Base-by-base conservation (phyloP, 2,113 vertebrate genomes). In the Pantherophis guttatus region DNA sequence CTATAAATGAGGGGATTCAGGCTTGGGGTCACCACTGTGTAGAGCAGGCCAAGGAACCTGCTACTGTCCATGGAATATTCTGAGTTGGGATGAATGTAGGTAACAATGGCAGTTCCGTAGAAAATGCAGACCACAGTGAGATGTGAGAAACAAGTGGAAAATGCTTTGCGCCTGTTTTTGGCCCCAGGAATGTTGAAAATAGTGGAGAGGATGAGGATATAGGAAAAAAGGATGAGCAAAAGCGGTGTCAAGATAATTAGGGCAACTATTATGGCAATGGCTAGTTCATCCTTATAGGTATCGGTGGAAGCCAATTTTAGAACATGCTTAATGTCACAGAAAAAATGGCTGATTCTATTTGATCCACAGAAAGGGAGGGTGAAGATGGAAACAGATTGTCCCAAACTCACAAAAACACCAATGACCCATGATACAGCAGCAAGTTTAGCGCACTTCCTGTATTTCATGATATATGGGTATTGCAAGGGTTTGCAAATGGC, bases 301-400 rank as follows among this genome's bases (percentile, higher is more conserved):
- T 97, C 93, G 2, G 92, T 90, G 70, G 94, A 96, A 88, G 96
- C 93, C 70, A 96, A 87, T 86, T 94, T 95, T 8, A 97, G 62
- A 33, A 97, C 90, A 0, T 94, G 95, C 89, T 97, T n/a, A 92
- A 94, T 86, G 88, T 97, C 97, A 85, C 95, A 97, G 93, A 96
- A 96, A 88, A 96, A 97, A 58, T 96, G 95, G 53, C 95, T 93
- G 86, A 97, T 95, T 89, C 93, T 9, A 15, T 89, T 92, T 29
- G 93, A 93, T 39, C 94, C 94, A 50, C 97, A 97, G 65, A 95
- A 97, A 2, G 90, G 94, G 87, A 97, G 93, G n/a, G 12, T 85
- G 87, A 94, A 95, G 24, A 90, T 85, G 8, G 96, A 53, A 58
- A 89, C 2, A 52, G 93, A 92, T 0, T 95, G 95, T 0, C 94